phyloP scores from a whole-genome alignment of 1,140 invertebrate species.

The Zaprionus tsacasi region DNA sequence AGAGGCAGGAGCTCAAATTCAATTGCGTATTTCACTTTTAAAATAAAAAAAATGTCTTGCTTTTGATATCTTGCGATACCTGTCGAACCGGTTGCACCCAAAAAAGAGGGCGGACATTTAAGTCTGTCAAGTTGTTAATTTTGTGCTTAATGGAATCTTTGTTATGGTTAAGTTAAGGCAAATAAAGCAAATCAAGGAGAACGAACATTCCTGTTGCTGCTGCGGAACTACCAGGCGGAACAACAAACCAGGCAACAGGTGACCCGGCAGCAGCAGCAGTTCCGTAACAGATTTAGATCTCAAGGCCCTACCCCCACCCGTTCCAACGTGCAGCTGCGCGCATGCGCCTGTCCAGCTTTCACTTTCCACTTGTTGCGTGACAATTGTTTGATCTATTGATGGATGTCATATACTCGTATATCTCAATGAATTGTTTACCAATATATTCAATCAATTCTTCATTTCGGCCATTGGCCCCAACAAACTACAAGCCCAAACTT shows the following conservation, averaged over 20 bases:
- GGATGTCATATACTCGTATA: constrained; percentile 4
- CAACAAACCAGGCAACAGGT: constrained; percentile 16
- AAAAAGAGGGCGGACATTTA: constrained; percentile 12
- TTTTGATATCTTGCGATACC: neutral
- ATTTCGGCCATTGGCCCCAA: constrained; percentile 25
- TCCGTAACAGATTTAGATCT: constrained; percentile 46
- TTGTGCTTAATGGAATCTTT: constrained; percentile 26
- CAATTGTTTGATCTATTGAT: constrained; percentile 26
- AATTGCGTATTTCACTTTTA: neutral
- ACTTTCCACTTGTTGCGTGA: constrained; percentile 39
- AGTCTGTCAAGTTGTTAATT: constrained; percentile 41
- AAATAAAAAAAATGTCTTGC: neutral
- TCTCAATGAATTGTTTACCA: constrained; percentile 16
- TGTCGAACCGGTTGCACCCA: constrained; percentile 18
- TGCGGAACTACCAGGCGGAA: constrained; percentile 53
- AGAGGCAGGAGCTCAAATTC: neutral
- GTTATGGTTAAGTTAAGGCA: constrained; percentile 28
- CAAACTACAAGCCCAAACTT: constrained; percentile 23
- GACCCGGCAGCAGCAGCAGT: constrained; percentile 55
- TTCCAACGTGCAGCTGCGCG: neutral
- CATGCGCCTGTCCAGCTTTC: constrained; percentile 21
- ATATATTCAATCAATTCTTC: constrained; percentile 11
- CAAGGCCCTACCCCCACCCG: neutral
- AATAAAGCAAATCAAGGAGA: constrained; percentile 34
- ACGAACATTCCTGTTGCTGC: constrained; percentile 34